A percentile compares a stretch with the other conserved stretches of the same genome.
Conservation (phyloP, 2,797 vertebrate genomes). For the Jordanella pulchra region DNA sequence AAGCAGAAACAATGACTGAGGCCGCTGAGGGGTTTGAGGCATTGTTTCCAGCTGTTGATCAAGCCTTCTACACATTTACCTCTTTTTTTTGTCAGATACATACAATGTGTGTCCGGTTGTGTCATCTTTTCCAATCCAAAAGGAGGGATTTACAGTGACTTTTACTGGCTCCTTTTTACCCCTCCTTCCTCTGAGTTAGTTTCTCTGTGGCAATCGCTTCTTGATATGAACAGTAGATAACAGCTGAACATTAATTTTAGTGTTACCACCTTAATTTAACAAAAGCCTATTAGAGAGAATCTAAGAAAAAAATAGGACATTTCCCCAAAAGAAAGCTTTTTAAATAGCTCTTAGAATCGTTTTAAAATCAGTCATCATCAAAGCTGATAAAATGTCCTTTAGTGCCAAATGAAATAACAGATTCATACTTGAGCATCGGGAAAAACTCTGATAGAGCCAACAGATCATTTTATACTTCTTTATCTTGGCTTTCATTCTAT, state of each 20-base stretch:
- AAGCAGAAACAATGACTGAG: neutral
- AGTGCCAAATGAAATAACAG: too few species aligned
- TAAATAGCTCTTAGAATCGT: too few species aligned
- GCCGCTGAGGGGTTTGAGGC: neutral
- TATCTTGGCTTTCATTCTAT: too few species aligned
- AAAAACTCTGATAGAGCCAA: too few species aligned
- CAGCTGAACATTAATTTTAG: neutral
- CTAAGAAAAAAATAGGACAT: too few species aligned
- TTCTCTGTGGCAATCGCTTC: neutral
- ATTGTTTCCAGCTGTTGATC: neutral
- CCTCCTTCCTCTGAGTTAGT: neutral
- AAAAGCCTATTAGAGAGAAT: too few species aligned
- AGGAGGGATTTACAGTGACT: neutral
- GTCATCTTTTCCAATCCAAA: neutral
- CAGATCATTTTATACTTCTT: too few species aligned
- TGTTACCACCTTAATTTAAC: too few species aligned
- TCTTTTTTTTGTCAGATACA: neutral
- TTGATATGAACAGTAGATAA: neutral
- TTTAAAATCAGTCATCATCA: too few species aligned
- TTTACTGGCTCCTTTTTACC: neutral
- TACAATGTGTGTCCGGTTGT: neutral
- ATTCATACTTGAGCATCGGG: too few species aligned
- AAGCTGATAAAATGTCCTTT: too few species aligned
- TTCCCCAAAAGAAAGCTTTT: too few species aligned
- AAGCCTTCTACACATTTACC: neutral